These are phyloP conservation scores for Laupala kohalensis DNA, from an alignment of 1,140 invertebrate genomes.

Conservation along the genomic window DNA sequence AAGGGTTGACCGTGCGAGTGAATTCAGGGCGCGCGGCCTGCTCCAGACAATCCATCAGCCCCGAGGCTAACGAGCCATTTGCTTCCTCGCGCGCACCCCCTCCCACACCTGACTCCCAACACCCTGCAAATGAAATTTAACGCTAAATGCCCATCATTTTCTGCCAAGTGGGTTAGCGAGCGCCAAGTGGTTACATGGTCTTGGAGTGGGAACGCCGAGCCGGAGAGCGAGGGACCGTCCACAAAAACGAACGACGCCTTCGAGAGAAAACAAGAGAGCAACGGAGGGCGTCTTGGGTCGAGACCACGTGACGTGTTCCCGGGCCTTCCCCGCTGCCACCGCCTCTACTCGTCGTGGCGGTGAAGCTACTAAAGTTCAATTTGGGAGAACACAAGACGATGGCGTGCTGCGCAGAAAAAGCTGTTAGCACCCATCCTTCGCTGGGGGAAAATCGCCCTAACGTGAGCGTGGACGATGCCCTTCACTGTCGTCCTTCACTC, in stretches of 20 bases:
- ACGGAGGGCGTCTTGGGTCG: too few species aligned
- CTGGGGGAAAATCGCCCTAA: too few species aligned
- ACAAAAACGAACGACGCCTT: too few species aligned
- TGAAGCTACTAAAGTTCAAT: not conserved
- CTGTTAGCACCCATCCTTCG: not conserved
- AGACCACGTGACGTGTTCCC: not conserved
- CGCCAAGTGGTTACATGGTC: not conserved
- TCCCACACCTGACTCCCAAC: not conserved
- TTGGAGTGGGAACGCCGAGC: not conserved
- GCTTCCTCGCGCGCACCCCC: not conserved
- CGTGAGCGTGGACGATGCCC: too few species aligned
- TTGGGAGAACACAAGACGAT: not conserved
- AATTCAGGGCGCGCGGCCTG: not conserved
- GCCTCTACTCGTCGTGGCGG: too few species aligned
- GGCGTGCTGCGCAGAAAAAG: not conserved
- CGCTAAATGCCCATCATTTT: conserved; percentile 15
- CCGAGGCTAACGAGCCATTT: conserved; percentile 4
- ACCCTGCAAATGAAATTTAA: conserved; percentile 16
- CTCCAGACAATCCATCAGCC: not conserved
- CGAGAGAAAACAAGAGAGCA: too few species aligned
- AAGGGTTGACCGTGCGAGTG: not conserved
- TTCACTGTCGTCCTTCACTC: too few species aligned
- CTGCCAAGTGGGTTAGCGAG: conserved; percentile 12
- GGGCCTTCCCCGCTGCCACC: too few species aligned
- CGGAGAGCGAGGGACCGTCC: not conserved